Evolutionary conservation across 2,113 vertebrate species (phyloP), one percentile per base, ranked within the genome.

Genomic region (Siniperca knerii): DNA sequence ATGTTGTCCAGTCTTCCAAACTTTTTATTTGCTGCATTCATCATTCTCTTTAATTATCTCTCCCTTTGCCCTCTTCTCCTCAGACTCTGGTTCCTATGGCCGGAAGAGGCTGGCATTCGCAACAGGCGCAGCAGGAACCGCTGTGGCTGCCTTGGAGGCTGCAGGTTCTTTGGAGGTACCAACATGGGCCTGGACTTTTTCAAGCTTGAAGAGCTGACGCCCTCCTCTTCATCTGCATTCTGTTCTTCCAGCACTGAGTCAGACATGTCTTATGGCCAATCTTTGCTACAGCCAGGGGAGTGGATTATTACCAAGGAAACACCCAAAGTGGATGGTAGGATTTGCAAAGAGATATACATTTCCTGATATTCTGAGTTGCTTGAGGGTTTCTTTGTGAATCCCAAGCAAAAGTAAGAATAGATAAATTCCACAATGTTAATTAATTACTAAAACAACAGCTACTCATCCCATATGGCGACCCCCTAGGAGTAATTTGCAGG

Each of bases 51-150:
- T 67, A 12, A n/a, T 55, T 15, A 35, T 44, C 54, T 37, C 25
- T 12, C 12, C 18, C 1, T 23, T n/a, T 37, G 0, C 42, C 16
- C 8, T 44, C 4, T 21, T 61, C 46, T 61, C 37, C 6, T 70
- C 79, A 99, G 98, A 72, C 93, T 99, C 61, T 99, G 98, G 98
- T 99, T 99, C 94, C 93, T 99, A 82, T 99, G 98, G 98, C 97
- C 98, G 11, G 98, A 99, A 18, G 98, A 98, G 25, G 93, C 94
- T 6, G 82, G 81, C 44, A 81, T 96, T 85, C 96, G 96, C 77
- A 97, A 95, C 87, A 99, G 97, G 90, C 96, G 97, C 70, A 96
- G 96, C 90, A 97, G 95, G 91, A 98, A 97, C 93, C 97, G 96
- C 61, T 99, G 98, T 81, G 98, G 98, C 74, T 99, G 98, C 88